A percentile compares a stretch with the other conserved stretches of the same genome.
Conservation (phyloP, 2,113 vertebrate species). For the Oceanodroma tethys region DNA sequence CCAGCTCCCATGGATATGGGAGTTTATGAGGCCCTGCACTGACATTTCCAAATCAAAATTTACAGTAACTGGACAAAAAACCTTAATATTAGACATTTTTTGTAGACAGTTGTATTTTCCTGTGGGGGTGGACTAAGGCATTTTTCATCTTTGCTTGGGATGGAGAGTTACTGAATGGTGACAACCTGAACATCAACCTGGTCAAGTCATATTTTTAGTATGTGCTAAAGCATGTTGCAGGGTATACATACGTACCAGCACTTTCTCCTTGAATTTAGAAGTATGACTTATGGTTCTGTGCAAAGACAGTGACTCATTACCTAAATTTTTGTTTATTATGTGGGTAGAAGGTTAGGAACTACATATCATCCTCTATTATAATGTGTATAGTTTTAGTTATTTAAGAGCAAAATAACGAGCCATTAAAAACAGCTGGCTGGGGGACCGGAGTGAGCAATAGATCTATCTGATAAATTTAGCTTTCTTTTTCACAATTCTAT, state of each 20-base stretch:
- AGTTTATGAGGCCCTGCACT: not conserved
- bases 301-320: not conserved
- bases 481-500: not conserved
- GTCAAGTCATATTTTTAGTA: not conserved
- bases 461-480: not conserved
- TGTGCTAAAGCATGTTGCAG: not conserved
- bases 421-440: not conserved
- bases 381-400: not conserved
- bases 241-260: not conserved
- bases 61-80: not conserved
- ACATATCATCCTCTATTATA: not conserved
- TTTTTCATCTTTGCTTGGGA: not conserved
- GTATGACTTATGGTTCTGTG: not conserved
- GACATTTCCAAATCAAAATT: not conserved
- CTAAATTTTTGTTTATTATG: not conserved
- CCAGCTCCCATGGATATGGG: not conserved
- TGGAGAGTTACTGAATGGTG: not conserved
- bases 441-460: not conserved
- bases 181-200: not conserved
- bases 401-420: not conserved
- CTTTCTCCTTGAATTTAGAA: not conserved
- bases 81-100: not conserved
- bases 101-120: not conserved
- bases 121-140: accelerated
- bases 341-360: not conserved